phyloP scores from a whole-genome alignment of 2,797 vertebrate genomes.

The Betta splendens region DNA sequence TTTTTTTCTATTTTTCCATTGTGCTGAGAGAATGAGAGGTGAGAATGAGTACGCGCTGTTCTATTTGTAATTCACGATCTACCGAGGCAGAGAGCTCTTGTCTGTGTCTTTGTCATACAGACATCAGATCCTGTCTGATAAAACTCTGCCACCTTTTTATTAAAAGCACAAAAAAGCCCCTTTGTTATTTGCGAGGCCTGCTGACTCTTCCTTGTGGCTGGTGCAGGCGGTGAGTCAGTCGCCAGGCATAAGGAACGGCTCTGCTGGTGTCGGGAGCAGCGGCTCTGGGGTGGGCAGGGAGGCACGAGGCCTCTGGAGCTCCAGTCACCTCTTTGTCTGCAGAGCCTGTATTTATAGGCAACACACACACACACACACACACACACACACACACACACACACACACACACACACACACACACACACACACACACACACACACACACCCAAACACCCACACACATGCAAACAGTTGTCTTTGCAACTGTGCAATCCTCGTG shows the following conservation, averaged over 20 bases:
- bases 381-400: slow-evolving; percentile 64
- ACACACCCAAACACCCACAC: slow-evolving; percentile 58
- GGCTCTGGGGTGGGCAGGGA: slow-evolving; percentile 60
- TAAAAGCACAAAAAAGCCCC: slow-evolving; percentile 49
- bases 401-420: slow-evolving; percentile 57
- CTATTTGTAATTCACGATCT: slow-evolving; percentile 36
- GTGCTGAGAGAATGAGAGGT: slow-evolving; percentile 7
- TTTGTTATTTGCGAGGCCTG: slow-evolving; percentile 52
- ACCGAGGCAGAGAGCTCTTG: slow-evolving; percentile 25
- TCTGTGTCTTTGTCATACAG: slow-evolving; percentile 39
- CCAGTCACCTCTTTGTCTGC: slow-evolving; percentile 61
- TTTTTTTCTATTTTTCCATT: slow-evolving; percentile 24
- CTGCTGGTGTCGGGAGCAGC: slow-evolving; percentile 38
- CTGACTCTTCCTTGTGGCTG: slow-evolving; percentile 38
- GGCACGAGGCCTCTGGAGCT: slow-evolving; percentile 52
- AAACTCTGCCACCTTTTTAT: slow-evolving; percentile 49
- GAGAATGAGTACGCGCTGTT: slow-evolving; percentile 20
- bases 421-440: slow-evolving; percentile 63
- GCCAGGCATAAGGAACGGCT: slow-evolving; percentile 34
- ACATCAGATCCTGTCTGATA: slow-evolving; percentile 50
- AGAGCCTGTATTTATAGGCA: slow-evolving; percentile 69
- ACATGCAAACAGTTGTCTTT: slow-evolving; percentile 72
- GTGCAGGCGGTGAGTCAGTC: slow-evolving; percentile 59
- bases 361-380: slow-evolving; percentile 58
- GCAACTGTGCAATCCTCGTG: slow-evolving; percentile 56